phyloP scores from a whole-genome alignment of 2,888 invertebrate species.

The Onthophagus sagittarius region DNA sequence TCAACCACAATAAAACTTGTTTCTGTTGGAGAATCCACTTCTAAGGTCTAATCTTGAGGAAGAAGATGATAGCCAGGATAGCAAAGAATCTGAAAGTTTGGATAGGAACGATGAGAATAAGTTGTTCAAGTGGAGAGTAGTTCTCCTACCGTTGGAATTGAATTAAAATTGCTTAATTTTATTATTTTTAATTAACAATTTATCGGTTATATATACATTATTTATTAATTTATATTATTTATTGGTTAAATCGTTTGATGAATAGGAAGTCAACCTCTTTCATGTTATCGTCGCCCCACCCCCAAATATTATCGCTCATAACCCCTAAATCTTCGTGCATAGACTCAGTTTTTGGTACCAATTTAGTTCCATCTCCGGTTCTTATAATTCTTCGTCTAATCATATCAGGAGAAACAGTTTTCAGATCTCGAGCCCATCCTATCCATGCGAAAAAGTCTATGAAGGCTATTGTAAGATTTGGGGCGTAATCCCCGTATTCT shows the following conservation, averaged over 20 bases:
- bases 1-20: too few relatives aligned
- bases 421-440: constrained; percentile 80
- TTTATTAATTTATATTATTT: too few relatives aligned
- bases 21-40: too few relatives aligned
- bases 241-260: constrained; percentile 32
- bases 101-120: too few relatives aligned
- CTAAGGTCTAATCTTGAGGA: too few relatives aligned
- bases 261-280: constrained; percentile 56
- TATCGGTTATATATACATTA: too few relatives aligned
- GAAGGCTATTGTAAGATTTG: constrained; percentile 74
- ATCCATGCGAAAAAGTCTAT: constrained; percentile 75
- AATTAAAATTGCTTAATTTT: too few relatives aligned
- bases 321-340: neutral
- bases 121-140: too few relatives aligned
- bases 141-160: too few relatives aligned
- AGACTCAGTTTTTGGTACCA: constrained; percentile 54
- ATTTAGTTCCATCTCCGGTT: constrained; percentile 51
- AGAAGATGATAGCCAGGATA: too few relatives aligned
- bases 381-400: constrained; percentile 54
- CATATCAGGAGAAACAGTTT: constrained; percentile 57
- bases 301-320: constrained; percentile 59
- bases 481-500: constrained; percentile 48
- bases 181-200: too few relatives aligned
- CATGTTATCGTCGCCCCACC: constrained; percentile 80
- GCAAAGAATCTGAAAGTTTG: too few relatives aligned